Evolutionary conservation across 2,888 invertebrate genomes (phyloP).

Genomic region (Dasysyrphus tricinctus): DNA sequence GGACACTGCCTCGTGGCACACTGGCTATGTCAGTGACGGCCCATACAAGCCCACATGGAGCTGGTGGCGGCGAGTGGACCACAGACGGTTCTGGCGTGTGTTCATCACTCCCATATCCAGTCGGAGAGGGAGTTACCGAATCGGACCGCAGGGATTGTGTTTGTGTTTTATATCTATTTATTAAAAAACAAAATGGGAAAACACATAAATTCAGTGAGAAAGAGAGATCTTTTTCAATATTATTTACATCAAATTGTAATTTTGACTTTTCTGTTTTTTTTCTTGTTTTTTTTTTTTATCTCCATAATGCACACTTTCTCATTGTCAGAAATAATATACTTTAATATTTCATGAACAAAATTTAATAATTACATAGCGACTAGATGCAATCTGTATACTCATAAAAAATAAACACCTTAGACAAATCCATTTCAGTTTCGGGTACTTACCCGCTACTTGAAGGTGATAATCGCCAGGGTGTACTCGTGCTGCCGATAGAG

Average conservation of each 20-base stretch:
- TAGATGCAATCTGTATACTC: slow-evolving; percentile 64
- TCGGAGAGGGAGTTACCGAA: slow-evolving; percentile 91
- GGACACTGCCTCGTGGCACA: slow-evolving; percentile 93
- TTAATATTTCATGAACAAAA: slow-evolving; percentile 61
- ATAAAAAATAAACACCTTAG: slow-evolving; percentile 39
- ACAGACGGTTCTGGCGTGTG: slow-evolving; percentile 82
- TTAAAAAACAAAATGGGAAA: slow-evolving; percentile 73
- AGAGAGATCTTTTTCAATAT: slow-evolving; percentile 66
- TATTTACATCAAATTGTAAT: slow-evolving; percentile 63
- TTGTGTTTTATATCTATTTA: slow-evolving; percentile 83
- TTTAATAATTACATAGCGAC: slow-evolving; percentile 66
- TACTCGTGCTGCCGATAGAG: slow-evolving; percentile 81
- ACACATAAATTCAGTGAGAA: slow-evolving; percentile 73
- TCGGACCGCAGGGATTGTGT: slow-evolving; percentile 86
- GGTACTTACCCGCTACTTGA: slow-evolving; percentile 83
- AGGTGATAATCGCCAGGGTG: slow-evolving; percentile 83
- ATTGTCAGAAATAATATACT: slow-evolving; percentile 61
- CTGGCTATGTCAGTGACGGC: slow-evolving; percentile 93
- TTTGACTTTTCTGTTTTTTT: slow-evolving; percentile 31
- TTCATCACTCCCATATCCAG: slow-evolving; percentile 85
- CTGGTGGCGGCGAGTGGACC: slow-evolving; percentile 78
- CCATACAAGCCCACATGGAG: slow-evolving; percentile 88
- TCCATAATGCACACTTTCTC: slow-evolving; percentile 56
- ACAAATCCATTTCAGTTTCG: neutral
- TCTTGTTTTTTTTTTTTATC: slow-evolving; percentile 36